Percentiles rank a stretch among this genome's conserved stretches.
These are phyloP conservation scores for Vanacampus margaritifer DNA, from an alignment of 2,113 vertebrate species.

Conservation along the genomic window DNA sequence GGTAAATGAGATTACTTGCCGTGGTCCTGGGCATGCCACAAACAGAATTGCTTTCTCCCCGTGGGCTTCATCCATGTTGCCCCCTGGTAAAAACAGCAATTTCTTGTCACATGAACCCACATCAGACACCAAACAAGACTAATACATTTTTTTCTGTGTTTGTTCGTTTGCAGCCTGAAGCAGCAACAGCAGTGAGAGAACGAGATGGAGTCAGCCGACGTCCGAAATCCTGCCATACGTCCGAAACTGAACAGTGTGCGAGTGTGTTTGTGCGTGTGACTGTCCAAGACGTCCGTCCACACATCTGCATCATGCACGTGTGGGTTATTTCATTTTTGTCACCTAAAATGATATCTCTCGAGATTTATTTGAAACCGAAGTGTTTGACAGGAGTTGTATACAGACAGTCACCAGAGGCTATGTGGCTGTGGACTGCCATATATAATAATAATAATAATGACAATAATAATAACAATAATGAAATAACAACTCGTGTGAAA, in stretches of 20 bases:
- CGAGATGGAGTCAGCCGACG: conserved; percentile 36
- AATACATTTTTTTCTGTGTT: conserved; percentile 52
- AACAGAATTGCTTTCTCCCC: conserved; percentile 22
- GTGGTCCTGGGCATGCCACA: conserved; percentile 11
- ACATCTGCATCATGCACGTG: conserved; percentile 19
- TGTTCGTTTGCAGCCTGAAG: conserved; percentile 66
- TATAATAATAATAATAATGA: neutral
- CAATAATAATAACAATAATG: neutral
- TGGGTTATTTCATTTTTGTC: conserved; percentile 34
- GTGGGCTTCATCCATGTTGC: conserved; percentile 19
- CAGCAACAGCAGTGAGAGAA: conserved; percentile 68
- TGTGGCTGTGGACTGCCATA: conserved; percentile 41
- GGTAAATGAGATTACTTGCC: conserved; percentile 37
- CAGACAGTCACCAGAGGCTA: conserved; percentile 18
- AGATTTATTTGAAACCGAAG: conserved; percentile 47
- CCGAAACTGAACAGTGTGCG: conserved; percentile 16
- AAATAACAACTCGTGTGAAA: conserved; percentile 43
- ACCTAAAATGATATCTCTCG: conserved; percentile 41
- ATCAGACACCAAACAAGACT: conserved; percentile 37
- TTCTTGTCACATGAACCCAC: conserved; percentile 34
- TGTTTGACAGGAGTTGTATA: conserved; percentile 48
- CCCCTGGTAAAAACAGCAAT: conserved; percentile 33
- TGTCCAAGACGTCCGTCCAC: conserved; percentile 18
- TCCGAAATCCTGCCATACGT: conserved; percentile 37
- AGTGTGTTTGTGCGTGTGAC: neutral